Percentiles rank a stretch among this genome's conserved stretches.
phyloP scores from a whole-genome alignment of 2,113 vertebrate genomes.

The Heliornis fulica region DNA sequence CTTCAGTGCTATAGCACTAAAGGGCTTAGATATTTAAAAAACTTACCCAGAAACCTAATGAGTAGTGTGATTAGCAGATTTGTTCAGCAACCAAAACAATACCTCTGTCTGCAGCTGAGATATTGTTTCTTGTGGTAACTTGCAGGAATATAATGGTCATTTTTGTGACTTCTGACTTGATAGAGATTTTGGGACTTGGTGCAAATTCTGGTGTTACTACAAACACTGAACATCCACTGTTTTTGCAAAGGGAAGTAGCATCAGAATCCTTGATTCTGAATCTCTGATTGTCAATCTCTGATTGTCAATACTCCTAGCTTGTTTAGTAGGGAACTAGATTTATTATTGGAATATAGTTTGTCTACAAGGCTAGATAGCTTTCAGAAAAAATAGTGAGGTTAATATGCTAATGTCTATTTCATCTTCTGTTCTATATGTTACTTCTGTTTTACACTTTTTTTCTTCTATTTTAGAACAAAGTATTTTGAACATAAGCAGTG shows the following conservation, averaged over 20 bases:
- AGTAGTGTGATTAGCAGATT: background rate
- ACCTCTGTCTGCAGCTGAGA: background rate
- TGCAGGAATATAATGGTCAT: fast-evolving
- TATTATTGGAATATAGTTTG: background rate
- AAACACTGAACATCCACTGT: background rate
- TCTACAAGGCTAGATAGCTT: background rate
- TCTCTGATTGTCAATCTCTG: too few relatives aligned
- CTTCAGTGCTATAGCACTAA: background rate
- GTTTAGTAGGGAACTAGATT: background rate
- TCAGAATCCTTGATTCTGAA: background rate
- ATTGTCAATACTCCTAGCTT: too few relatives aligned
- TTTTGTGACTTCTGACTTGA: background rate
- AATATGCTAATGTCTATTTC: background rate
- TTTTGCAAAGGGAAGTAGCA: background rate
- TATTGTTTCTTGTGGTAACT: background rate
- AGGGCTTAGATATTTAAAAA: background rate
- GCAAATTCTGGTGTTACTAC: background rate
- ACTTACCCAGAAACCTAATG: background rate
- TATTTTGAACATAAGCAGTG: background rate
- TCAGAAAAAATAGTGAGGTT: background rate
- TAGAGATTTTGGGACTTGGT: background rate
- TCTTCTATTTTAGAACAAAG: background rate
- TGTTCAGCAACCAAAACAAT: background rate
- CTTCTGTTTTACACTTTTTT: background rate
- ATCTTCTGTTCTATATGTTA: background rate